A percentile compares a stretch with the other conserved stretches of the same genome.
phyloP scores from a whole-genome alignment of 2,888 invertebrate genomes.

The Gisinianus flammeolus region DNA sequence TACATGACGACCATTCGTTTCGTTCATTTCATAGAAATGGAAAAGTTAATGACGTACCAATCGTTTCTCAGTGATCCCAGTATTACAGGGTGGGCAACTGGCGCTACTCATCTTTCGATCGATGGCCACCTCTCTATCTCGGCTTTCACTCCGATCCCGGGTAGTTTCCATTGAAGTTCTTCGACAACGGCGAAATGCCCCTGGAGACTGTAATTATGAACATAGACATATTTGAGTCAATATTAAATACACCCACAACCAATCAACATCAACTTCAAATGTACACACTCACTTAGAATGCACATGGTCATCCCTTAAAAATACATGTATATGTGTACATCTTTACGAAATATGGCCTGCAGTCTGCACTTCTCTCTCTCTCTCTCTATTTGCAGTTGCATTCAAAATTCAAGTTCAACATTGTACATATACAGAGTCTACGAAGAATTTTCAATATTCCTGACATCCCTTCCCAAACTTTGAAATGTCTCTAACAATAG shows the following conservation, averaged over 20 bases:
- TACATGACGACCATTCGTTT: not conserved
- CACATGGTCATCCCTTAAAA: not conserved
- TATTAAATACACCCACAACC: conserved; percentile 9
- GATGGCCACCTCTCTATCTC: conserved; percentile 59
- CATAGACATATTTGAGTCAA: conserved; percentile 40
- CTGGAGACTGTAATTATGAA: conserved; percentile 58
- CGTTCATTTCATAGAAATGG: not conserved
- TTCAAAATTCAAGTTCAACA: not conserved
- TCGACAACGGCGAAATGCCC: conserved; percentile 57
- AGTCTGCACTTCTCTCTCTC: too few relatives aligned
- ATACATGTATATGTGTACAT: too few relatives aligned
- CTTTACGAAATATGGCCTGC: too few relatives aligned
- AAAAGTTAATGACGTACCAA: conserved; percentile 56
- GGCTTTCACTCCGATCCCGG: conserved; percentile 56
- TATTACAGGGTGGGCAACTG: conserved; percentile 58
- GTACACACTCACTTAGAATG: not conserved
- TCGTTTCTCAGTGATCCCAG: conserved; percentile 58
- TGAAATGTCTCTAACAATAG: too few relatives aligned
- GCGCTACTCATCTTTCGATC: conserved; percentile 59
- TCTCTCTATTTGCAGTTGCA: not conserved
- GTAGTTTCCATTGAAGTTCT: conserved; percentile 58
- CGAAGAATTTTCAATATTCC: not conserved
- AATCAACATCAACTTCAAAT: not conserved
- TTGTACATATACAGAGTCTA: too few relatives aligned
- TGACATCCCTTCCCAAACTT: too few relatives aligned